A percentile compares a stretch with the other conserved stretches of the same genome.
Evolutionary conservation across 2,888 invertebrate species (phyloP).

Genomic region (Pseudococcus longispinus): DNA sequence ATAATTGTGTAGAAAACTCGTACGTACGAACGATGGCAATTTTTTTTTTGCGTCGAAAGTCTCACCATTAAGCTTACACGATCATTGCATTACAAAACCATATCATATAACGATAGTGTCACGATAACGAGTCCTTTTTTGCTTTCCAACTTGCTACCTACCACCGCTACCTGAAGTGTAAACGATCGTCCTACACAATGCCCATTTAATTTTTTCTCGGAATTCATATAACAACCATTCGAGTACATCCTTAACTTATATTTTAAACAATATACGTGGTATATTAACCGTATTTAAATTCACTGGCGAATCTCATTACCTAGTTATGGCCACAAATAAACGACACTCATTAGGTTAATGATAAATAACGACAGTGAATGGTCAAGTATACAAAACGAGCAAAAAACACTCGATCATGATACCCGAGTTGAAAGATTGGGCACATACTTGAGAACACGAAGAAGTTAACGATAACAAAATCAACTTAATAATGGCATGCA

Average conservation of each 20-base stretch:
- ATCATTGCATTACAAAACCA: not conserved
- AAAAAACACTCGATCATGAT: not conserved
- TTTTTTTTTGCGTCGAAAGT: not conserved
- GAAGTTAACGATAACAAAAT: not conserved
- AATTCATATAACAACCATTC: not conserved
- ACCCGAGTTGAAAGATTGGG: not conserved
- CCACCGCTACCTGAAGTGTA: not conserved
- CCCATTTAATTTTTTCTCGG: not conserved
- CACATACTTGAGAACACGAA: not conserved
- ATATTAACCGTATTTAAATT: not conserved
- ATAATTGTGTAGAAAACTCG: too few species aligned
- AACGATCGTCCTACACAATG: slow-evolving; percentile 13
- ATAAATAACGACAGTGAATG: not conserved
- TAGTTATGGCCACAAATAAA: not conserved
- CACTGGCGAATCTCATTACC: not conserved
- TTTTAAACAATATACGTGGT: not conserved
- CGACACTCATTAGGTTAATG: not conserved
- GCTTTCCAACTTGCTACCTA: slow-evolving; percentile 4
- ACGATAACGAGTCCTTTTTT: slow-evolving; percentile 11
- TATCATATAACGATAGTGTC: not conserved
- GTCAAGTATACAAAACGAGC: not conserved
- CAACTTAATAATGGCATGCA: not conserved
- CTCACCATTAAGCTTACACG: not conserved
- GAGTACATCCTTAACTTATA: not conserved
- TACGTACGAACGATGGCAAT: not conserved